Base-by-base conservation (phyloP, 2,797 vertebrate species). In the Rhabdophis nuchalis region DNA sequence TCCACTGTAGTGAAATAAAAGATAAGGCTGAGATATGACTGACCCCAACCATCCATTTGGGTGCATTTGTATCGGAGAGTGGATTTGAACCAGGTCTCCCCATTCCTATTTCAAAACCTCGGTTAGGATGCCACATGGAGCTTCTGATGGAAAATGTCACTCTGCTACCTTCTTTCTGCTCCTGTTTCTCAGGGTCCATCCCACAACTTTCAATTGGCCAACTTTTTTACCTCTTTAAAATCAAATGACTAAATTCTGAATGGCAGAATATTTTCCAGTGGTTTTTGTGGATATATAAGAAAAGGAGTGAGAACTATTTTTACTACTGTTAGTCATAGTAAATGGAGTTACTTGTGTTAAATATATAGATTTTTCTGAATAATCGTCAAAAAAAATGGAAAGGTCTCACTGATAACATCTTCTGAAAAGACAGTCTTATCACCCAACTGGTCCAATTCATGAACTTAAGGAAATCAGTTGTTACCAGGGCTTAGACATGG, bases 211-310 rank as follows among this genome's bases (percentile, higher is more conserved):
- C 1, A 8, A 0, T 87, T 77, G 4, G 53, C 89, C 0, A 87
- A 2, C 0, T n/a, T 0, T 0, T 91, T 50, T 32, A 61, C 0
- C 16, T 5, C 41, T 0, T 52, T 61, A 3, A 27, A 18, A 87
- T n/a, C 2, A 50, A 0, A 0, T 0, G 36, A 20, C 46, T 27
- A n/a, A 88, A 13, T 1, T 29, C 1, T 13, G 41, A 12, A 10
- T 53, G 20, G 82, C 32, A 27, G 53, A 91, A 86, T 29, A 13
- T 36, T 58, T 58, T 72, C 25, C 23, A n/a, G 10, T 23, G 27
- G n/a, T 3, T 72, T 52, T 52, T 27, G 87, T 87, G 13, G n/a
- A 11, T 61, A 23, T 77, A 32, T 58, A 58, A 58, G 12, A 53
- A 86, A 68, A 89, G 27, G 18, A 5, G 20, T 52, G 29, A 20